Base-by-base conservation (phyloP, 1,140 invertebrate species). In the Hycleus phaleratus region DNA sequence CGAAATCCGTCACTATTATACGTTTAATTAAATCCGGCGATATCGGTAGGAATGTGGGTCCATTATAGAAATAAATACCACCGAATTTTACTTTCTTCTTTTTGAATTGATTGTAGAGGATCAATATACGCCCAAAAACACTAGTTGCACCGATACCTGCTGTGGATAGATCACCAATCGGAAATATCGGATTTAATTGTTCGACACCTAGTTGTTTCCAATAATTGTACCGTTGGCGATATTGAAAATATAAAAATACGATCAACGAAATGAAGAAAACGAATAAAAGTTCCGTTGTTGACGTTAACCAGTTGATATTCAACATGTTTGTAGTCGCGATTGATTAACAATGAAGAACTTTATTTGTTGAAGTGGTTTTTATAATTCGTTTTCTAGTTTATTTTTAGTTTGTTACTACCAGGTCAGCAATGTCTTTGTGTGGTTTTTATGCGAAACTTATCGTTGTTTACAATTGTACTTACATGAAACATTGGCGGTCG, bases 21-120 rank as follows among this genome's bases (percentile, higher is more conserved):
- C 64, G 38, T 55, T 74, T 74, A 3, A 81, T 73, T 7, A 82
- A 63, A 59, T 77, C 73, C 2, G 74, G 74, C 68, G 82, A 79
- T 6, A 72, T 63, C 9, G 72, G 62, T 24, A 68, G 24, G 40
- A 58, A 64, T 24, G 59, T 48, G 1, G 64, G 64, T 1, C 46
- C 38, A 12, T 45, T 60, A 18, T 54, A 24, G 1, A 58, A 42
- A 39, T 57, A 62, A 10, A 62, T 47, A 11, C 63, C 63, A 6
- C 56, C 63, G 40, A 56, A 54, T 46, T 56, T 58, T 18, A 50
- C 56, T 9, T 46, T 48, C 3, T 61, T 63, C 10, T 68, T 62
- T 3, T 66, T 61, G 9, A 68, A 71, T 56, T 71, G 68, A 0
- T 67, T 42, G 46, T 76, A 74, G 11, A 69, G 60, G 0, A 11